Conservation (phyloP, 2,797 vertebrate species). For the Sebastes minor region DNA sequence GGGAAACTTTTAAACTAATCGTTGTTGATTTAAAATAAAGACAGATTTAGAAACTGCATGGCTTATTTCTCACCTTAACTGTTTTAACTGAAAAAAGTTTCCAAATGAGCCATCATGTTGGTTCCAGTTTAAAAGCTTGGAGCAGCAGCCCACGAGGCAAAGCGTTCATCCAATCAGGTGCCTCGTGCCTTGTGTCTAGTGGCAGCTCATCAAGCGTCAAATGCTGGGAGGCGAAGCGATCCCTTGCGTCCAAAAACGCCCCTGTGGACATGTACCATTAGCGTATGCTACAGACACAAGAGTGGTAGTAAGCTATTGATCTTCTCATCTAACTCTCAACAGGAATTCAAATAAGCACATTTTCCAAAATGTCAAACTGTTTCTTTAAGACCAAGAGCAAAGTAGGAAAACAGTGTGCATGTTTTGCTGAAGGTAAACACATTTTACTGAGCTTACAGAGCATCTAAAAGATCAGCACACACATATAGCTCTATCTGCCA, state of each 20-base stretch:
- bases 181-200: too few relatives aligned
- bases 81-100: too few relatives aligned
- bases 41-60: too few relatives aligned
- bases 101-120: too few relatives aligned
- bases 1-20: too few relatives aligned
- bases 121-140: accelerated
- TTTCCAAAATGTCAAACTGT: background rate
- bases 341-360: accelerated
- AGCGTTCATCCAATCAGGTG: too few relatives aligned
- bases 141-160: too few relatives aligned
- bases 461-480: background rate
- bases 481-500: background rate
- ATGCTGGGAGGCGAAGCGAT: accelerated
- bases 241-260: too few relatives aligned
- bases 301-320: background rate
- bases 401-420: background rate
- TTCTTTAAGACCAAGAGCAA: background rate
- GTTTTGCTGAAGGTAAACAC: background rate
- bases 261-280: too few relatives aligned
- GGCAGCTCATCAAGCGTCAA: too few relatives aligned
- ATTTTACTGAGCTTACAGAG: background rate
- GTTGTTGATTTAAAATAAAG: too few relatives aligned
- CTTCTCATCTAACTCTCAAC: background rate
- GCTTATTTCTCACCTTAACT: too few relatives aligned
- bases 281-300: background rate